A percentile compares a stretch with the other conserved stretches of the same genome.
Conservation (phyloP, 2,797 vertebrate species). For the Gymnopithys bicolor region DNA sequence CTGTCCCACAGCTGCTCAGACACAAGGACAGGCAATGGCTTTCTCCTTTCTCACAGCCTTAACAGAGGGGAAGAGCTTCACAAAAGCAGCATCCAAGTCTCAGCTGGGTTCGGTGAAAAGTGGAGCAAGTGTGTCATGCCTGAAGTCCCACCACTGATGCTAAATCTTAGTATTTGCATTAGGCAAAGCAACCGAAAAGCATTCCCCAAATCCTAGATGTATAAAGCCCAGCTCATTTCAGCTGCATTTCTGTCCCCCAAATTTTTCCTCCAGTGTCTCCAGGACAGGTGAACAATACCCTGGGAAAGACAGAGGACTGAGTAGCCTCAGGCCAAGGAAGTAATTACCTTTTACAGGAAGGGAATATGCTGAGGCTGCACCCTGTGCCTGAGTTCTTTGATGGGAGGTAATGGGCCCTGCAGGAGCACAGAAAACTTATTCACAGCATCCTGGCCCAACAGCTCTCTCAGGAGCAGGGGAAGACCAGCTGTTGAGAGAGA, state of each 20-base stretch:
- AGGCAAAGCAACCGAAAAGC: not conserved
- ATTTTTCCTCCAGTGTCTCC: not conserved
- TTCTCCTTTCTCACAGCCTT: not conserved
- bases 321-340: not conserved
- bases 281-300: not conserved
- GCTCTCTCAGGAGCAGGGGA: accelerated
- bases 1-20: accelerated
- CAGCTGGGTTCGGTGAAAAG: not conserved
- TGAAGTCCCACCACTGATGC: too few species aligned
- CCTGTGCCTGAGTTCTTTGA: not conserved
- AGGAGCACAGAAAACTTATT: not conserved
- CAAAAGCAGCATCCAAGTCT: not conserved
- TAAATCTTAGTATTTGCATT: not conserved
- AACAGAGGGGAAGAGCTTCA: not conserved
- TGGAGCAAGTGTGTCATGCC: accelerated
- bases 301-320: not conserved
- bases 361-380: accelerated
- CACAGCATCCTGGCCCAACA: not conserved
- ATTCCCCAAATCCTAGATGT: not conserved
- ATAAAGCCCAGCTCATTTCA: not conserved
- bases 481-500: accelerated
- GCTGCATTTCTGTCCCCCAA: accelerated
- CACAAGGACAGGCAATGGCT: accelerated
- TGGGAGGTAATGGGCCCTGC: too few species aligned
- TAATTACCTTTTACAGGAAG: accelerated